Percentiles rank a stretch among this genome's conserved stretches.
phyloP scores from a whole-genome alignment of 2,113 vertebrate species.

The Meriones unguiculatus region DNA sequence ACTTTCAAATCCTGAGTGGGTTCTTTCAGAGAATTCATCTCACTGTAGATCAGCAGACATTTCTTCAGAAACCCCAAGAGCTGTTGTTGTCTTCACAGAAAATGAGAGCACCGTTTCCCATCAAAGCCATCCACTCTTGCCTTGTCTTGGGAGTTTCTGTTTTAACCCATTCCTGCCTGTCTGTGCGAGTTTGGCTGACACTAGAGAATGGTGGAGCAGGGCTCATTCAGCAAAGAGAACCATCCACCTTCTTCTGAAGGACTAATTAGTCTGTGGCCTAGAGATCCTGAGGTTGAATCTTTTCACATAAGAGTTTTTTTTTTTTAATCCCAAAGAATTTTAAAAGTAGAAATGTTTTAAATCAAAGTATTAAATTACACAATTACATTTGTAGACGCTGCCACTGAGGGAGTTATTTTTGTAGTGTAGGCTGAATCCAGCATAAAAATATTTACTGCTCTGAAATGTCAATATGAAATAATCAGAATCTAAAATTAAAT shows the following conservation, averaged over 20 bases:
- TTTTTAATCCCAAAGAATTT: constrained; percentile 63
- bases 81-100: not conserved
- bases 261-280: constrained; percentile 50
- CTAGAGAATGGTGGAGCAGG: not conserved
- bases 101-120: not conserved
- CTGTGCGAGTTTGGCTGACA: not conserved
- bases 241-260: constrained; percentile 35
- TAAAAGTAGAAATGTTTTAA: constrained; percentile 72
- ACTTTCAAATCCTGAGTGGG: not conserved
- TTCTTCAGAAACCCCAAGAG: not conserved
- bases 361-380: constrained; percentile 78
- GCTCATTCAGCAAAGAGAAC: constrained; percentile 18
- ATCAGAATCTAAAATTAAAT: constrained; percentile 77
- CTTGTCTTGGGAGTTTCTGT: not conserved
- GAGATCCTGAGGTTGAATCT: constrained; percentile 30
- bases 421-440: constrained; percentile 72
- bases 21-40: not conserved
- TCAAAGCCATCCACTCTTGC: not conserved
- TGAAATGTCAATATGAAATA: constrained; percentile 82
- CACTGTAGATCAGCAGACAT: not conserved
- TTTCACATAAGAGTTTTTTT: constrained; percentile 50
- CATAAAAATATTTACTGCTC: constrained; percentile 82
- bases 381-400: constrained; percentile 75
- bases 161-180: constrained; percentile 59
- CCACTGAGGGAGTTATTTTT: constrained; percentile 73